Percentiles rank a stretch among this genome's conserved stretches.
Evolutionary conservation across 2,797 vertebrate genomes (phyloP).

Genomic region (Leuciscus waleckii): DNA sequence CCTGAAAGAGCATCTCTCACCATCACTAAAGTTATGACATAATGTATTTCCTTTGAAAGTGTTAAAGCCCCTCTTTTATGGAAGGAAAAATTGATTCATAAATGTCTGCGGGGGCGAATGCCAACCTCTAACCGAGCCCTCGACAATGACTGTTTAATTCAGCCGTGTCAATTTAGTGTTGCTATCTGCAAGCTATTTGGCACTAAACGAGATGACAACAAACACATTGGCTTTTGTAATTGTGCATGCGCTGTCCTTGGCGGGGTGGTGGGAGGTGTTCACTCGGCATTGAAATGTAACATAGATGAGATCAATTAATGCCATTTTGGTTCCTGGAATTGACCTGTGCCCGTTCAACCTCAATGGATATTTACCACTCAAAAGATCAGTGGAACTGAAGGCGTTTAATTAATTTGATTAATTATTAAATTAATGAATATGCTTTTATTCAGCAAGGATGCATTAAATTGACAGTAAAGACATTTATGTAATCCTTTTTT

Average conservation of each 20-base stretch:
- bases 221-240: conserved; percentile 76
- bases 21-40: conserved; percentile 79
- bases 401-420: conserved; percentile 62
- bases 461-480: not conserved
- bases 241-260: conserved; percentile 79
- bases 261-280: conserved; percentile 49
- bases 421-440: not conserved
- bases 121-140: conserved; percentile 80
- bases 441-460: not conserved
- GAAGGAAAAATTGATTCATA: conserved; percentile 81
- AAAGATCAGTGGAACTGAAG: conserved; percentile 79
- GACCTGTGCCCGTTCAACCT: conserved; percentile 66
- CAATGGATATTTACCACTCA: conserved; percentile 77
- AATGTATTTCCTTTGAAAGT: conserved; percentile 84
- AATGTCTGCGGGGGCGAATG: conserved; percentile 79
- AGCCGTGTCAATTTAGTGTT: conserved; percentile 75
- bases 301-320: conserved; percentile 77
- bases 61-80: conserved; percentile 82
- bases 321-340: conserved; percentile 65
- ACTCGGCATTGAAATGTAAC: conserved; percentile 72
- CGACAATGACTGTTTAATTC: conserved; percentile 81
- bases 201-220: conserved; percentile 26
- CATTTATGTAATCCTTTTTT: not conserved
- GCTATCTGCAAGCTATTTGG: conserved; percentile 53
- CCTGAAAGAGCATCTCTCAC: conserved; percentile 64